phyloP scores from a whole-genome alignment of 2,113 vertebrate species.

The Girardinichthys multiradiatus region DNA sequence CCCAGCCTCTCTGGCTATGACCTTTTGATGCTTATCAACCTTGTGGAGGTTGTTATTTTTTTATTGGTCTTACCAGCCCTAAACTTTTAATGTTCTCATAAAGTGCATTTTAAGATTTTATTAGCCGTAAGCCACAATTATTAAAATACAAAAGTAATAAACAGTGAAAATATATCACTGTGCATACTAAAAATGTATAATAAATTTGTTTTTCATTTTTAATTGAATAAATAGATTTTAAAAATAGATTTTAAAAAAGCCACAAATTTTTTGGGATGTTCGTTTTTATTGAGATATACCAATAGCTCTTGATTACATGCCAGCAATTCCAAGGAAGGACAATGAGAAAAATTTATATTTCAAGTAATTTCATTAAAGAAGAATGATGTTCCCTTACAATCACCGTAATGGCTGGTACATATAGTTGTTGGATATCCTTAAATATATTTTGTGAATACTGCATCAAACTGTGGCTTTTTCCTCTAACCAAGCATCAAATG shows the following conservation, averaged over 20 bases:
- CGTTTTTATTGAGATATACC: no score
- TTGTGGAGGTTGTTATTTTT: background rate
- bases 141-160: background rate
- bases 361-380: background rate
- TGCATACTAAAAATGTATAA: background rate
- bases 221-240: no score
- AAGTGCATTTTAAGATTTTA: background rate
- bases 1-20: no score
- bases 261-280: no score
- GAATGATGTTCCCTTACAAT: background rate
- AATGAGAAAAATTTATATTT: background rate
- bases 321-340: background rate
- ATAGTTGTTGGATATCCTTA: background rate
- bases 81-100: background rate
- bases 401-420: constrained; percentile 18
- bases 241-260: no score
- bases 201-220: no score
- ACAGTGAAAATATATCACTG: background rate
- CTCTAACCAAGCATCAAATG: constrained; percentile 13
- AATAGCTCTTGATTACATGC: background rate
- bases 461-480: constrained; percentile 19
- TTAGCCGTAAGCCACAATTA: background rate
- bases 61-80: background rate
- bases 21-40: no score
- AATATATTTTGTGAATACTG: constrained; percentile 22